Conservation (phyloP, 1,140 invertebrate species). For the Heliconius nattereri region DNA sequence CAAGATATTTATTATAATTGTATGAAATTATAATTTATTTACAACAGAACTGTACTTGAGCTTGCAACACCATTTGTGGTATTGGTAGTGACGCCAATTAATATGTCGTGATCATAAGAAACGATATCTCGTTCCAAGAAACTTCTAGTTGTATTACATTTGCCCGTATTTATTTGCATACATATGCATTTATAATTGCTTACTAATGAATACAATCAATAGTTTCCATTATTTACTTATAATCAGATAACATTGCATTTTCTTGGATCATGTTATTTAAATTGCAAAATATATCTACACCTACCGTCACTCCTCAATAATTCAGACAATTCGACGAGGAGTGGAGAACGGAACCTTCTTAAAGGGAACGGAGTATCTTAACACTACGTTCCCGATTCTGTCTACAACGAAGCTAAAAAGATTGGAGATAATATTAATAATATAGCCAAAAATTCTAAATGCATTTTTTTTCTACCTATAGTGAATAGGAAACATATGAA, state of each 20-base stretch:
- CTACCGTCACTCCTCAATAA: too few relatives aligned
- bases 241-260: neutral
- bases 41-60: conserved; percentile 14
- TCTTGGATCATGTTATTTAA: neutral
- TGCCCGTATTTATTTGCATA: conserved; percentile 36
- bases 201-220: conserved; percentile 13
- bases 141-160: conserved; percentile 26
- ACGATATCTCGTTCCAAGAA: conserved; percentile 40
- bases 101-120: conserved; percentile 48
- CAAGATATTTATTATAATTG: neutral
- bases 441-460: too few relatives aligned
- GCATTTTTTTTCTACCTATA: neutral
- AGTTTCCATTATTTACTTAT: neutral
- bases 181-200: conserved; percentile 34
- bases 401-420: too few relatives aligned
- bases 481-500: neutral
- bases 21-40: neutral
- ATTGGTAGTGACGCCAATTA: conserved; percentile 54
- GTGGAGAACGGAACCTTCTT: too few relatives aligned
- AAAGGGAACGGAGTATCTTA: too few relatives aligned
- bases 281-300: neutral
- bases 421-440: too few relatives aligned
- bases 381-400: too few relatives aligned
- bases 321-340: too few relatives aligned
- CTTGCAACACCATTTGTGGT: conserved; percentile 40